A percentile compares a stretch with the other conserved stretches of the same genome.
These are phyloP conservation scores for Brenthis hecate DNA, from an alignment of 2,888 invertebrate genomes.

Conservation along the genomic window DNA sequence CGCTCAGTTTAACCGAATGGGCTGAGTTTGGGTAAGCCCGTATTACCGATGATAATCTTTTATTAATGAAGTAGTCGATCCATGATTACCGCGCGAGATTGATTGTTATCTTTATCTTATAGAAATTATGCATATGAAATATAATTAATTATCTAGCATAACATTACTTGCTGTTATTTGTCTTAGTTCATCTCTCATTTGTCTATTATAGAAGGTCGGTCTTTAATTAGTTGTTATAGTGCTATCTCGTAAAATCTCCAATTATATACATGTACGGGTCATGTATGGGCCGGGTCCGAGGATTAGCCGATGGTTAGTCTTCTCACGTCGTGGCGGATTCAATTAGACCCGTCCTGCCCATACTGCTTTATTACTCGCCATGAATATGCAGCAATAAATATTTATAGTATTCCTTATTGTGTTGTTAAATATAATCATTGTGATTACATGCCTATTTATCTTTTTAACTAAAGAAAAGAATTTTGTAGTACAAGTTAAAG, in stretches of 20 bases:
- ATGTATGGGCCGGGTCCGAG: constrained; percentile 44
- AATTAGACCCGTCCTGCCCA: constrained; percentile 57
- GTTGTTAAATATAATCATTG: constrained; percentile 9
- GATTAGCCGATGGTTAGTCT: constrained; percentile 74
- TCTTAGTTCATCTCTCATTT: not conserved
- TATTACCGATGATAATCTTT: constrained; percentile 54
- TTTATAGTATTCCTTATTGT: constrained; percentile 28
- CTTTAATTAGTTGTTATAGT: constrained; percentile 70
- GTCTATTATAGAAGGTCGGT: constrained; percentile 46
- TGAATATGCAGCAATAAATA: constrained; percentile 28
- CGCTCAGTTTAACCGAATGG: constrained; percentile 54
- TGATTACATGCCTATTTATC: constrained; percentile 1
- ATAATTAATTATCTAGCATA: not conserved
- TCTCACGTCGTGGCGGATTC: constrained; percentile 75
- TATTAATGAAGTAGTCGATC: constrained; percentile 29
- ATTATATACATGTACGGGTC: constrained; percentile 61
- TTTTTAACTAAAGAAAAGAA: no score
- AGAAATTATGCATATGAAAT: not conserved
- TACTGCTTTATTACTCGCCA: constrained; percentile 35
- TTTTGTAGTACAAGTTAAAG: not conserved
- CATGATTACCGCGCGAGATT: constrained; percentile 4
- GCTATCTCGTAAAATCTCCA: constrained; percentile 80
- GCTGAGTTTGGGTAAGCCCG: constrained; percentile 47
- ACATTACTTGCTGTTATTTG: not conserved
- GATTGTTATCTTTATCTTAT: not conserved